These are phyloP conservation scores for Scolopax bukidnonensis DNA, from an alignment of 2,797 vertebrate genomes.

Conservation along the genomic window DNA sequence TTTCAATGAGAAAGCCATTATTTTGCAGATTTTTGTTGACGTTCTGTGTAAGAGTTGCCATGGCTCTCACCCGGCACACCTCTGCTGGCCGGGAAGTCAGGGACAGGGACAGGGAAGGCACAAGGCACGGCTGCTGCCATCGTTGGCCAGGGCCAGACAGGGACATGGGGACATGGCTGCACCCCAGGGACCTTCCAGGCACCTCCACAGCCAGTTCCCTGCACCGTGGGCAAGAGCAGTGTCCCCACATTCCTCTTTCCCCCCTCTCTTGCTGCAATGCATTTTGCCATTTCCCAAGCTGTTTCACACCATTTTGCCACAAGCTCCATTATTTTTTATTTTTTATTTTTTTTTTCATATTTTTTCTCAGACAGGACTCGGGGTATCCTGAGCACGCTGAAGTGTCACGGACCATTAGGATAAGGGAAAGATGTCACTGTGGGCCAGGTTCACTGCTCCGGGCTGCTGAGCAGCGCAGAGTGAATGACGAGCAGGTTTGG, in stretches of 20 bases:
- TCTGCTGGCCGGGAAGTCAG: neutral
- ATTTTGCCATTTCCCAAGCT: fast-evolving
- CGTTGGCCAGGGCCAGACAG: neutral
- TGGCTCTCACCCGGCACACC: neutral
- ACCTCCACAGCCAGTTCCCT: fast-evolving
- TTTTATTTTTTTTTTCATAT: neutral
- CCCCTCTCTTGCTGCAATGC: neutral
- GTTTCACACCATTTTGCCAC: fast-evolving
- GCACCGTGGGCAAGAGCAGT: fast-evolving
- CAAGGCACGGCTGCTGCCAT: neutral
- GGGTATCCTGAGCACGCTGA: neutral
- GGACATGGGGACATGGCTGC: neutral
- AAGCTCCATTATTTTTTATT: fast-evolving
- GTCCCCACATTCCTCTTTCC: fast-evolving
- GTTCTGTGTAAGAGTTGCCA: slow-evolving; percentile 22
- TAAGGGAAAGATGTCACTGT: neutral
- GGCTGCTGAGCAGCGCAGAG: neutral
- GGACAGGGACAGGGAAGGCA: neutral
- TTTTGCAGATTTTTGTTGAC: neutral
- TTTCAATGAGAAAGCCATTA: neutral
- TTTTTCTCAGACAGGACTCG: neutral
- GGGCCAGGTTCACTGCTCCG: neutral
- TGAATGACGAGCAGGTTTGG: neutral
- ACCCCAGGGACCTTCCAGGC: neutral
- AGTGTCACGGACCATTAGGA: neutral